Percentiles rank a stretch among this genome's conserved stretches.
Conservation (phyloP, 2,113 vertebrate genomes). For the Cheilinus undulatus region DNA sequence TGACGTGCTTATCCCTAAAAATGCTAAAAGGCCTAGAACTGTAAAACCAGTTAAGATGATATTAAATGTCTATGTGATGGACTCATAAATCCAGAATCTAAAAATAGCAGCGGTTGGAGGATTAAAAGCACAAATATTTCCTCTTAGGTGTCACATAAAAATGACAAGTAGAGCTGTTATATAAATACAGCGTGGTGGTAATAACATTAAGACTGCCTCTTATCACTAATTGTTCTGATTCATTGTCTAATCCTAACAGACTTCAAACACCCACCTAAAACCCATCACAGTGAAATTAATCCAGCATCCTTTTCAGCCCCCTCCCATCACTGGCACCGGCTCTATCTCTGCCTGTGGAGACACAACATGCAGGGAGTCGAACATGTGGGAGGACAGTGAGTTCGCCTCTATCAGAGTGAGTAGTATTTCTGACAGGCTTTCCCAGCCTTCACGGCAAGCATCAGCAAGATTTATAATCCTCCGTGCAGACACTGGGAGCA, state of each 20-base stretch:
- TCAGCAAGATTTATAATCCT: slow-evolving; percentile 62
- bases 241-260: slow-evolving; percentile 56
- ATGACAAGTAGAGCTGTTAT: slow-evolving; percentile 29
- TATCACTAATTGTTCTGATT: slow-evolving; percentile 55
- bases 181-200: slow-evolving; percentile 32
- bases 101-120: slow-evolving; percentile 30
- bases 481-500: slow-evolving; percentile 3
- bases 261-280: slow-evolving; percentile 27
- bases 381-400: slow-evolving; percentile 51
- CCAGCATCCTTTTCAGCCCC: slow-evolving; percentile 16
- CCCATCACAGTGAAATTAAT: slow-evolving; percentile 48
- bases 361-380: slow-evolving; percentile 53
- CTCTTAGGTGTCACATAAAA: slow-evolving; percentile 32
- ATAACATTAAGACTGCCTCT: slow-evolving; percentile 43
- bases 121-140: slow-evolving; percentile 42
- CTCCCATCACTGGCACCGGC: background rate
- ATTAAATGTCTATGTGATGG: background rate
- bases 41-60: background rate
- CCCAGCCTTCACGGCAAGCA: slow-evolving; percentile 46
- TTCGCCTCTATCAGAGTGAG: background rate
- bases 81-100: slow-evolving; percentile 18
- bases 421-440: slow-evolving; percentile 38
- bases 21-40: background rate
- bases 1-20: background rate
- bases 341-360: slow-evolving; percentile 55